These are phyloP conservation scores for Ophion costatus DNA, from an alignment of 2,888 invertebrate genomes.

Conservation along the genomic window DNA sequence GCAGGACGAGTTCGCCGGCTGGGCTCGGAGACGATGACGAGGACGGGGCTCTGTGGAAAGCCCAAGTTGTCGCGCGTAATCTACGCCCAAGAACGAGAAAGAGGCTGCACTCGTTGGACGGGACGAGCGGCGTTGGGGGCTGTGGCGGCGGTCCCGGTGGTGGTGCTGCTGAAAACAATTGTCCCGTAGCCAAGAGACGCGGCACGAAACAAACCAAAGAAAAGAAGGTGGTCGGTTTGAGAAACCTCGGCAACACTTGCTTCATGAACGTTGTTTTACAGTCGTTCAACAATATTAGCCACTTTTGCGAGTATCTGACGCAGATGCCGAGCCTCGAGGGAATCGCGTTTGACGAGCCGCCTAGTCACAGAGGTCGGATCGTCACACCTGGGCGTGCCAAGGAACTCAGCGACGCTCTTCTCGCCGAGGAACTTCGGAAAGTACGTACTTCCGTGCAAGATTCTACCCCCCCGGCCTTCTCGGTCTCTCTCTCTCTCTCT, in stretches of 20 bases:
- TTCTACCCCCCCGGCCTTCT: neutral
- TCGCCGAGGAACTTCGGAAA: conserved; percentile 92
- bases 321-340: conserved; percentile 90
- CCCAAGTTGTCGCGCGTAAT: conserved; percentile 85
- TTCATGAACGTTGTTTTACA: conserved; percentile 95
- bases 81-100: conserved; percentile 87
- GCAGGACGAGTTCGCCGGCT: conserved; percentile 75
- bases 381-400: conserved; percentile 87
- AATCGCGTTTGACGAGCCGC: conserved; percentile 80
- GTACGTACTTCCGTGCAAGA: conserved; percentile 26
- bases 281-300: conserved; percentile 93
- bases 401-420: conserved; percentile 88
- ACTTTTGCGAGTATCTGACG: conserved; percentile 92
- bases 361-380: conserved; percentile 82
- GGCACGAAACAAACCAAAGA: conserved; percentile 85
- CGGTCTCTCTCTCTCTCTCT: neutral
- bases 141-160: neutral
- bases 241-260: conserved; percentile 93
- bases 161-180: conserved; percentile 78
- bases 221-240: conserved; percentile 89
- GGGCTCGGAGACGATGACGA: conserved; percentile 61
- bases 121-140: conserved; percentile 82
- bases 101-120: conserved; percentile 86
- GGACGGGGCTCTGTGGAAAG: conserved; percentile 80
- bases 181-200: conserved; percentile 78